phyloP scores from a whole-genome alignment of 1,140 invertebrate genomes.

The Vanessa atalanta region DNA sequence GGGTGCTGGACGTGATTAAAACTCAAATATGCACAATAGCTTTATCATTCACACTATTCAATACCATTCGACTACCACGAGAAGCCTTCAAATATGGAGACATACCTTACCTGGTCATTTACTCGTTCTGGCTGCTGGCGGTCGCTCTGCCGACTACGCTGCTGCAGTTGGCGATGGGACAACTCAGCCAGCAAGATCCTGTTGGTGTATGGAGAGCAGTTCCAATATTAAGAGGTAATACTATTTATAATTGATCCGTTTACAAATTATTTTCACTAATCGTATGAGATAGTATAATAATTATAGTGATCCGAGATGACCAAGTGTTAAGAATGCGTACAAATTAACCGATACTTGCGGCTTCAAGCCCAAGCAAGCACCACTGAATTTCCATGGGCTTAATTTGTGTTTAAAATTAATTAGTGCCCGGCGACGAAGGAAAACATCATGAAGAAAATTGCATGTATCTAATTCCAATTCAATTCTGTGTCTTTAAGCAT shows the following conservation, averaged over 20 bases:
- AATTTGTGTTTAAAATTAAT: too few species aligned
- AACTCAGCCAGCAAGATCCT: constrained; percentile 71
- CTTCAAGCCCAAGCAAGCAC: too few species aligned
- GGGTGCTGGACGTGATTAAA: constrained; percentile 57
- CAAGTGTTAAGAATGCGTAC: too few species aligned
- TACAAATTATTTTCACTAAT: too few species aligned
- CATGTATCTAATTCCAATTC: too few species aligned
- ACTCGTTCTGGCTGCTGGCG: constrained; percentile 67
- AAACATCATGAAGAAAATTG: too few species aligned
- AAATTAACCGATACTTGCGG: too few species aligned
- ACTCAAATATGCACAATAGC: constrained; percentile 72
- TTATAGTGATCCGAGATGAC: too few species aligned
- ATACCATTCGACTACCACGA: constrained; percentile 61
- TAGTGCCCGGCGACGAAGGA: too few species aligned
- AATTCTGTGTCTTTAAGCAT: too few species aligned
- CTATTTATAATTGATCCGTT: neutral
- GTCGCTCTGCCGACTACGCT: constrained; percentile 60
- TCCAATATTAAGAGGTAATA: constrained; percentile 69
- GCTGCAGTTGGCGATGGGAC: constrained; percentile 69
- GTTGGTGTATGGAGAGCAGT: constrained; percentile 75
- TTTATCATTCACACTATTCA: constrained; percentile 65
- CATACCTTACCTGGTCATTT: constrained; percentile 66
- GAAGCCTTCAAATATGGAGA: constrained; percentile 69
- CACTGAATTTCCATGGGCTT: too few species aligned
- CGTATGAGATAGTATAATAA: too few species aligned